Percentiles rank a stretch among this genome's conserved stretches.
These are phyloP conservation scores for Drosophila arawakana DNA, from an alignment of 1,140 invertebrate genomes.

Conservation along the genomic window DNA sequence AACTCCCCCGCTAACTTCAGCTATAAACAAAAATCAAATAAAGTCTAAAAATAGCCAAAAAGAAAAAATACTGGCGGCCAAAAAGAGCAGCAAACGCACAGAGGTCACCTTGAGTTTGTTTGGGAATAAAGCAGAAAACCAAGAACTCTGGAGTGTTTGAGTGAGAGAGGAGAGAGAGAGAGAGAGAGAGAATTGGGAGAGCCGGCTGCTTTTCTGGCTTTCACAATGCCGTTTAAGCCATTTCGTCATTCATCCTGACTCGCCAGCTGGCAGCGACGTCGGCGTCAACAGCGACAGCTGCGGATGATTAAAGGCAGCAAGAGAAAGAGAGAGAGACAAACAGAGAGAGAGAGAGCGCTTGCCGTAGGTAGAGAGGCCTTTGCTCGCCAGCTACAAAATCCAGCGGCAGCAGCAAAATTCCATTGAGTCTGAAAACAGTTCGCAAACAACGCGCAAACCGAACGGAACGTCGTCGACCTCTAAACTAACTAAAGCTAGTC, in stretches of 20 bases:
- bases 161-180: slow-evolving; percentile 7
- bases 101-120: slow-evolving; percentile 68
- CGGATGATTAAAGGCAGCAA: neutral
- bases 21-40: slow-evolving; percentile 46
- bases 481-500: slow-evolving; percentile 11
- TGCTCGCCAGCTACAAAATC: slow-evolving; percentile 66
- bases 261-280: slow-evolving; percentile 31
- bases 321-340: neutral
- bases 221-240: slow-evolving; percentile 61
- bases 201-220: slow-evolving; percentile 49
- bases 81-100: slow-evolving; percentile 36
- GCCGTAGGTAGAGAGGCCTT: too few relatives aligned
- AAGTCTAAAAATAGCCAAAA: slow-evolving; percentile 62
- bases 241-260: slow-evolving; percentile 79
- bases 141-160: slow-evolving; percentile 61
- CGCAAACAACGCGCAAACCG: slow-evolving; percentile 70
- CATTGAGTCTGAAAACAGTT: slow-evolving; percentile 69
- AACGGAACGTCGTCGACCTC: slow-evolving; percentile 76
- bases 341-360: too few relatives aligned
- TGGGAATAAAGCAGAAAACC: slow-evolving; percentile 43
- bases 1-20: slow-evolving; percentile 40
- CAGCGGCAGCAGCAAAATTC: slow-evolving; percentile 68
- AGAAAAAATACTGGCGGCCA: neutral
- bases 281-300: slow-evolving; percentile 32
- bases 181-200: slow-evolving; percentile 23